phyloP scores from a whole-genome alignment of 1,140 invertebrate genomes.

The Orussus abietinus region DNA sequence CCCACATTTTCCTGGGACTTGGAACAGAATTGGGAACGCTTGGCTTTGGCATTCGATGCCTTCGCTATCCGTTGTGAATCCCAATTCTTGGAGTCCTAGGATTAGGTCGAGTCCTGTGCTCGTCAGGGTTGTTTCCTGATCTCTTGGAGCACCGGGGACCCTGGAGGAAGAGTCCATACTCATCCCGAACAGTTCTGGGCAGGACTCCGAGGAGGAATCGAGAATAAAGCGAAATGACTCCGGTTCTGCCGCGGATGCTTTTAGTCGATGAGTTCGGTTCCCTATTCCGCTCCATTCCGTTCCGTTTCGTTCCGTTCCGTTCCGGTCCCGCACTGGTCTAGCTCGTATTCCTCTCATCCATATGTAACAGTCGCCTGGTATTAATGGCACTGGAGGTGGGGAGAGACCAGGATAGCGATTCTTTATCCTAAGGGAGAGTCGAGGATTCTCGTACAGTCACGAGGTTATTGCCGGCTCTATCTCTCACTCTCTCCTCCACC shows the following conservation, averaged over 20 bases:
- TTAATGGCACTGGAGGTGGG: conserved; percentile 50
- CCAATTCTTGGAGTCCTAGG: too few species aligned
- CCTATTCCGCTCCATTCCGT: conserved; percentile 35
- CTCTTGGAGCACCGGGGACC: too few species aligned
- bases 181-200: too few species aligned
- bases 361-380: conserved; percentile 54
- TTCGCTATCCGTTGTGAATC: too few species aligned
- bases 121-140: too few species aligned
- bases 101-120: too few species aligned
- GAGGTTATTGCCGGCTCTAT: conserved; percentile 17
- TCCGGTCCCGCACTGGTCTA: conserved; percentile 31
- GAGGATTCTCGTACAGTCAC: conserved; percentile 5
- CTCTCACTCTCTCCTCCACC: conserved; percentile 10
- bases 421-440: conserved; percentile 22
- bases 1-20: too few species aligned
- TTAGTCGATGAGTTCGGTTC: conserved; percentile 53
- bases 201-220: conserved; percentile 29
- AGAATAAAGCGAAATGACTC: conserved; percentile 43
- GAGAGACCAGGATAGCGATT: conserved; percentile 21
- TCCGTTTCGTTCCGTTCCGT: conserved; percentile 41
- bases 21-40: too few species aligned
- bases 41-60: too few species aligned
- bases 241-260: conserved; percentile 47
- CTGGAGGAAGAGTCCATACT: too few species aligned
- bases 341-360: conserved; percentile 44